Percentiles rank a stretch among this genome's conserved stretches.
These are phyloP conservation scores for Thymelicus lineola DNA, from an alignment of 2,888 invertebrate genomes.

Conservation along the genomic window DNA sequence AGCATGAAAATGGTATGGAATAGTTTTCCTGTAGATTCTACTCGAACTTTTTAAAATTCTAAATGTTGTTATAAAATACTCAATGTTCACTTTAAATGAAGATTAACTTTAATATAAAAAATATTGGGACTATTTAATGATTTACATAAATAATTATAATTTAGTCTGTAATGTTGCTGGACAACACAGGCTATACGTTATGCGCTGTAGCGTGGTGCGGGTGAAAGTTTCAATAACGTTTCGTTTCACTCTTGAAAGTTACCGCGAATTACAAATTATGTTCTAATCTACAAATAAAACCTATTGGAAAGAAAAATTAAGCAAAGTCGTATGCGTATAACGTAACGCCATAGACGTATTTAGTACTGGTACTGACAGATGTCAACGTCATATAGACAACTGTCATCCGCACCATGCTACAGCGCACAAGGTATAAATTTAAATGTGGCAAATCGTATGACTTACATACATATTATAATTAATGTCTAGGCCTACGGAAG, in stretches of 20 bases:
- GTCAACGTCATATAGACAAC: too few relatives aligned
- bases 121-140: conserved; percentile 21
- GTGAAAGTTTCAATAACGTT: too few relatives aligned
- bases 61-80: conserved; percentile 17
- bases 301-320: too few relatives aligned
- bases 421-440: too few relatives aligned
- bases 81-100: conserved; percentile 10
- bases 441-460: conserved; percentile 28
- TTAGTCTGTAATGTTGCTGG: conserved; percentile 33
- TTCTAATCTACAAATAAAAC: too few relatives aligned
- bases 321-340: too few relatives aligned
- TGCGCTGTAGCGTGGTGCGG: too few relatives aligned
- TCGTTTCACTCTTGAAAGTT: too few relatives aligned
- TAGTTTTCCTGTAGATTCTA: conserved; percentile 17
- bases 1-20: conserved; percentile 16
- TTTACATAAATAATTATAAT: conserved; percentile 20
- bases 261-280: too few relatives aligned
- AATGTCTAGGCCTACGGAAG: conserved; percentile 32
- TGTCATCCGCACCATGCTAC: too few relatives aligned
- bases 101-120: conserved; percentile 14
- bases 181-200: conserved; percentile 33
- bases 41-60: conserved; percentile 20
- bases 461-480: conserved; percentile 24
- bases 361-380: too few relatives aligned
- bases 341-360: too few relatives aligned